Base-by-base conservation (phyloP, 2,113 vertebrate species). In the Chaenogobius annularis region DNA sequence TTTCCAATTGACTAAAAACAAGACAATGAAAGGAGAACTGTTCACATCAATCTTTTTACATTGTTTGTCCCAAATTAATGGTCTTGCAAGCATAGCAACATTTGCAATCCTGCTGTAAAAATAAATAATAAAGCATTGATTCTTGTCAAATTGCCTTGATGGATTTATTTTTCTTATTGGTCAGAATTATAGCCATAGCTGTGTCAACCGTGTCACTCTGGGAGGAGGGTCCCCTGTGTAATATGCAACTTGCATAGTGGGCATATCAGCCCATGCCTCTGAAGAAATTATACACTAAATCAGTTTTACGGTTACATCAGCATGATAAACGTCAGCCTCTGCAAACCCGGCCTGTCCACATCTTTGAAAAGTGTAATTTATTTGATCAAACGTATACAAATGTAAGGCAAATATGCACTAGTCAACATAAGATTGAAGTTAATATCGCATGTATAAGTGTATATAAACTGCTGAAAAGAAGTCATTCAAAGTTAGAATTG, bases 221-320 rank as follows among this genome's bases (percentile, higher is more conserved):
- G 59, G 31, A 62, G 59, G 59, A 59, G 14, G 59, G 59, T 62
- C 59, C 59, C 59, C 15, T n/a, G 59, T 62, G 59, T 37, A 62
- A 62, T 62, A 62, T 5, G 59, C 59, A 62, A 62, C 58, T 62
- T 62, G 59, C 59, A 37, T 37, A 35, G 59, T 62, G 26, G 37
- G 59, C 59, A 62, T 31, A 31, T 31, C 1, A 37, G 59, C 31
- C 31, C 31, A 62, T 15, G 59, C 59, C 59, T 62, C 59, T 31
- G 23, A 58, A 35, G n/a, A 63, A 86, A 82, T 69, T 55, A 47
- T n/a, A 52, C n/a, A 70, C 68, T 64, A 44, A 82, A 78, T 75
- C 69, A 64, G 61, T 84, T 82, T 85, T 63, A 69, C 68, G 71
- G 73, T 69, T 73, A 71, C 63, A 76, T 55, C 62, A 43, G n/a